Evolutionary conservation across 2,888 invertebrate genomes (phyloP).

Genomic region (Amaurobius ferox): DNA sequence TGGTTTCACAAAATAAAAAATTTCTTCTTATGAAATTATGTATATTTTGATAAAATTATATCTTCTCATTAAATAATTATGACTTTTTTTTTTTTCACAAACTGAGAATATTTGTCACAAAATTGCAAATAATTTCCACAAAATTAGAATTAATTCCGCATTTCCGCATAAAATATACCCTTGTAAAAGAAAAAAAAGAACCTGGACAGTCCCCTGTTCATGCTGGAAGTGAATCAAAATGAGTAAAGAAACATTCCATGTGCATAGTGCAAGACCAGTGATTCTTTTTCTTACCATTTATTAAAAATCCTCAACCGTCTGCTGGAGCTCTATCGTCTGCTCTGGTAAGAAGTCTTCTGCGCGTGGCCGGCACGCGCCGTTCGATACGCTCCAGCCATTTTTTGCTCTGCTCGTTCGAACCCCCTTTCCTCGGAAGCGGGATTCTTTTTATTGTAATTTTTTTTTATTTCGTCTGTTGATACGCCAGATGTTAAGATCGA

Average conservation of each 20-base stretch:
- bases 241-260: background rate
- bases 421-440: slow-evolving; percentile 26
- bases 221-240: slow-evolving; percentile 26
- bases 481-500: background rate
- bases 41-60: no score
- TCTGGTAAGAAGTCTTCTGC: slow-evolving; percentile 30
- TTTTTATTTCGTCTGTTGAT: slow-evolving; percentile 3
- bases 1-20: no score
- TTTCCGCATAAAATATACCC: no score
- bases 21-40: no score
- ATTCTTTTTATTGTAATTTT: background rate
- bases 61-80: no score
- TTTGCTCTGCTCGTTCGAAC: background rate
- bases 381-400: slow-evolving; percentile 41
- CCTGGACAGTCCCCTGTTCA: no score
- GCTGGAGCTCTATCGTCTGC: slow-evolving; percentile 22
- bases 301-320: background rate
- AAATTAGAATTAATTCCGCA: no score
- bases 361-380: slow-evolving; percentile 69
- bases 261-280: background rate
- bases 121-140: no score
- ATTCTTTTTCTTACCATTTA: slow-evolving; percentile 28
- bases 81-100: no score
- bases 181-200: no score
- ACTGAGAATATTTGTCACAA: no score